Conservation (phyloP, 1,140 invertebrate species). For the Oscheius sp. region DNA sequence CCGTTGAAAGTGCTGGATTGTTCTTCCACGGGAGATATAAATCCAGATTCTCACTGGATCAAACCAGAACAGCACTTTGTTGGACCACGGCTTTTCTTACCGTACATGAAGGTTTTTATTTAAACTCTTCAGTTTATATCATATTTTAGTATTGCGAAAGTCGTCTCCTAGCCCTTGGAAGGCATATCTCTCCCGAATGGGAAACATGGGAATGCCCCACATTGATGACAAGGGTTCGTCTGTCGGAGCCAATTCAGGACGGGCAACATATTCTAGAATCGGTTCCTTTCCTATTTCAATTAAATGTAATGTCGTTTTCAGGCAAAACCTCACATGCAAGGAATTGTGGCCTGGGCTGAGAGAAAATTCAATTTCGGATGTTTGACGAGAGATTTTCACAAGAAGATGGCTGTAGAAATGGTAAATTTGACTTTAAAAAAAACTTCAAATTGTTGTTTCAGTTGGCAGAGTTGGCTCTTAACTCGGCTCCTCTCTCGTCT, state of each 20-base stretch:
- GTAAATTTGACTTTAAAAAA: not conserved
- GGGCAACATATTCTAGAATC: no score
- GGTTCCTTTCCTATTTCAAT: no score
- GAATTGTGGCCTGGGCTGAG: not conserved
- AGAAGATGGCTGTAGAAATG: slow-evolving; percentile 19
- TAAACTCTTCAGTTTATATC: not conserved
- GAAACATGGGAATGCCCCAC: no score
- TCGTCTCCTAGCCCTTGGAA: no score
- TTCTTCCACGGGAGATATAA: not conserved
- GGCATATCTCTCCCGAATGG: no score
- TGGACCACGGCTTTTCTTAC: slow-evolving; percentile 12
- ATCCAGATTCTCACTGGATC: slow-evolving; percentile 26
- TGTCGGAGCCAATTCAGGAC: no score
- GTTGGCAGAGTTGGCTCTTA: not conserved
- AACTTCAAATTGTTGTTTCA: not conserved
- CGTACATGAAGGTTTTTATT: not conserved
- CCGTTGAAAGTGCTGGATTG: slow-evolving; percentile 2
- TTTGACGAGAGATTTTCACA: slow-evolving; percentile 7
- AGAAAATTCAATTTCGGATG: not conserved
- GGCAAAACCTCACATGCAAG: not conserved
- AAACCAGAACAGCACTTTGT: slow-evolving; percentile 9
- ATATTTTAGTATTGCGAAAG: no score
- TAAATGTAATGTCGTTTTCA: no score
- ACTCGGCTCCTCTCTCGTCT: not conserved
- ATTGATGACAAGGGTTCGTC: no score